Evolutionary conservation across 2,113 vertebrate genomes (phyloP), one percentile per base, ranked within the genome.

Genomic region (Epinephelus lanceolatus): DNA sequence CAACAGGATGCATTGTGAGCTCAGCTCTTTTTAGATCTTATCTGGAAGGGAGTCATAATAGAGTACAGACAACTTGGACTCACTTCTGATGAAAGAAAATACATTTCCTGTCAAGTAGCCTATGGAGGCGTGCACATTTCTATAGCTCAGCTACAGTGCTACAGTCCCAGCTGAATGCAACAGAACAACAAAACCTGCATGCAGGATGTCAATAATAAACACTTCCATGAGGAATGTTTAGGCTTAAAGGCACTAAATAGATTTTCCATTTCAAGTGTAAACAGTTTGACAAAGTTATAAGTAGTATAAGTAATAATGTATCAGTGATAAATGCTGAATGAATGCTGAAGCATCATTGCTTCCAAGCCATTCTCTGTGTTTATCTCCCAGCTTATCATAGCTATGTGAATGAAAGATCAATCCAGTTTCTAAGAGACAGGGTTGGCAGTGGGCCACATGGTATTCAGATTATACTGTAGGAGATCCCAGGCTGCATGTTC

Each of bases 171-270:
- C 62, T 86, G 84, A 86, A 86, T 90, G 84, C 90, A 86, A 83
- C 80, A 88, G 80, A 81, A 82, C 72, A 83, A 86, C 85, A 92
- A 87, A 90, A 91, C 80, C 84, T 86, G 78, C 63, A 88, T 70
- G 80, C 45, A 76, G 61, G 45, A 85, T 86, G 86, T 92, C 88
- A 92, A 89, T 87, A 92, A 80, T 85, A 85, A 88, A 85, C 91
- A 94, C 89, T 71, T 61, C 80, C 86, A 91, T 93, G 92, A 91
- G 90, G 91, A 94, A 92, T 93, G 84, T 91, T 82, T 76, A 75
- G 82, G 37, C 69, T 83, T 85, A 85, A 76, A 71, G 78, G 65
- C 66, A 42, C 72, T 72, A 53, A 63, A 80, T 51, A 23, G 45
- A 51, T 55, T 42, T 27, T 51, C 33, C 49, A 83, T 81, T 75